A percentile compares a stretch with the other conserved stretches of the same genome.
Evolutionary conservation across 2,888 invertebrate species (phyloP).

Genomic region (Ariolimax columbianus): DNA sequence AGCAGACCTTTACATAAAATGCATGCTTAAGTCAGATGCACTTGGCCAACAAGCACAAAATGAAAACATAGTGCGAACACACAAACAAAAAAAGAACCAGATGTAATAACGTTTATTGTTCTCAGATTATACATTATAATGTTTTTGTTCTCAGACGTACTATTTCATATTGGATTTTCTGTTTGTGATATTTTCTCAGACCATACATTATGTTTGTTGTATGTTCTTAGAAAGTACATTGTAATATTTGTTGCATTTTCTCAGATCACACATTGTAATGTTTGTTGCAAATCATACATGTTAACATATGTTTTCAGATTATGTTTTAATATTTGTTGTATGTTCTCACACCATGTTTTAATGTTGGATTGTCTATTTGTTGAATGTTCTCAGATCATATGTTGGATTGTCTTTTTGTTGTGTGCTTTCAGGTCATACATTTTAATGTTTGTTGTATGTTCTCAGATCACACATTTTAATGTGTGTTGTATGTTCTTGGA

Average conservation of each 20-base stretch:
- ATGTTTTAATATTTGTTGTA: background rate
- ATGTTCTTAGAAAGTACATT: background rate
- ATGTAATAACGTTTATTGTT: no score
- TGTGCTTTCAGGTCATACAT: background rate
- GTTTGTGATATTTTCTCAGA: no score
- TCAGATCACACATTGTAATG: background rate
- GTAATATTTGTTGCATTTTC: background rate
- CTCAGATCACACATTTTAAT: conserved; percentile 12
- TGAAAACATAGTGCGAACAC: no score
- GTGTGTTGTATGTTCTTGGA: background rate
- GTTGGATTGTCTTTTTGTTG: background rate
- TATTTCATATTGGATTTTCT: no score
- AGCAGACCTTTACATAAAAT: no score
- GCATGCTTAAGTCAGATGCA: no score
- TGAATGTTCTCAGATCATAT: background rate
- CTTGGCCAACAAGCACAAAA: no score
- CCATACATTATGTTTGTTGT: background rate
- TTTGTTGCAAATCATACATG: background rate
- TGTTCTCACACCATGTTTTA: background rate
- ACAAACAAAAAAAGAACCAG: no score
- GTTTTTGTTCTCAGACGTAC: no score
- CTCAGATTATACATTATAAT: background rate
- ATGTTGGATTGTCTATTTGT: no score
- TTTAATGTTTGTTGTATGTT: background rate
- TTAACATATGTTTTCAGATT: background rate